These are phyloP conservation scores for Coluber constrictor DNA, from an alignment of 2,797 vertebrate species.

Conservation along the genomic window DNA sequence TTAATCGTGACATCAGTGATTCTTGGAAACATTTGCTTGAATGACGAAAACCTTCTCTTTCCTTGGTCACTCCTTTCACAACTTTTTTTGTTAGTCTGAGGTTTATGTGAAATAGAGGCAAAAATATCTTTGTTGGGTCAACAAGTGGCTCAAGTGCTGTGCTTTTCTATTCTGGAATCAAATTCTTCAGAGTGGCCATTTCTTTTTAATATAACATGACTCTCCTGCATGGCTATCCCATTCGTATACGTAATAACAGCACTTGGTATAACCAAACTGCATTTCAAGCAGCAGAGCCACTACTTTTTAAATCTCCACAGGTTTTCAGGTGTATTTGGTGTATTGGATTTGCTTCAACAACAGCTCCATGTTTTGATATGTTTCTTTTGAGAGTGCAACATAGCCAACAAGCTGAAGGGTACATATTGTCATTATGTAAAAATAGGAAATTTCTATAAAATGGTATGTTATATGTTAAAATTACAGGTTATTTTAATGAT, in stretches of 20 bases:
- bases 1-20: background rate
- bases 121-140: background rate
- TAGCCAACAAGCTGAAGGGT: background rate
- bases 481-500: background rate
- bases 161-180: background rate
- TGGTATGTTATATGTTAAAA: background rate
- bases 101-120: background rate
- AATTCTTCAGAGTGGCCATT: background rate
- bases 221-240: no score
- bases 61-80: background rate
- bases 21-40: background rate
- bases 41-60: background rate
- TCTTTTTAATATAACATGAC: background rate
- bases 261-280: background rate
- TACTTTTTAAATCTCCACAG: background rate
- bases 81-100: background rate
- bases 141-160: background rate
- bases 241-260: background rate
- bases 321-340: background rate
- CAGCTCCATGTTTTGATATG: background rate
- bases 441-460: background rate
- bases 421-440: background rate
- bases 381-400: background rate
- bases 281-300: background rate
- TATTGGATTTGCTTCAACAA: background rate